Conservation (phyloP, 2,113 vertebrate genomes). For the Cyphomyrus discorhynchus region DNA sequence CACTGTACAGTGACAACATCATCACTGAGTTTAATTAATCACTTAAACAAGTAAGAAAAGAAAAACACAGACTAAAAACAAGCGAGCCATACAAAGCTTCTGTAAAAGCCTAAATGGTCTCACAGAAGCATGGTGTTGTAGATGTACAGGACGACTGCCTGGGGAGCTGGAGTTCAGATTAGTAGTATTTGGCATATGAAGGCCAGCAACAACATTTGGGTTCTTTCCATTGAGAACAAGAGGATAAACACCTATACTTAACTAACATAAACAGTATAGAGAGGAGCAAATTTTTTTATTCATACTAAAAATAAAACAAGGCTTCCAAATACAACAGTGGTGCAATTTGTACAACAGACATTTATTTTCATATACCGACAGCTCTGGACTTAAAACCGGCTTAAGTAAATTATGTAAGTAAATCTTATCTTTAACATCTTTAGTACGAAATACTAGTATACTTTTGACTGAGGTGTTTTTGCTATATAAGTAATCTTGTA, state of each 20-base stretch:
- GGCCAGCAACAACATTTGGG: constrained; percentile 25
- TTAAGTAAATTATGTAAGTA: neutral
- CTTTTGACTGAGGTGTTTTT: neutral
- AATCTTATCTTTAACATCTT: neutral
- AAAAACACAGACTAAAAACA: neutral
- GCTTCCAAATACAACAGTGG: neutral
- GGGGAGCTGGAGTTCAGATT: constrained; percentile 45
- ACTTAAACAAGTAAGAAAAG: neutral
- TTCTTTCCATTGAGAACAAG: constrained; percentile 29
- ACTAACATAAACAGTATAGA: constrained; percentile 19
- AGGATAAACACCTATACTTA: constrained; percentile 45
- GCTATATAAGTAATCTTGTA: neutral
- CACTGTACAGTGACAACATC: neutral
- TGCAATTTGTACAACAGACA: neutral
- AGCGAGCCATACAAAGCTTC: neutral
- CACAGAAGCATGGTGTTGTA: constrained; percentile 49
- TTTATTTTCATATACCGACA: neutral
- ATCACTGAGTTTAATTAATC: neutral
- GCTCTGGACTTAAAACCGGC: neutral
- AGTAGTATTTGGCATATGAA: constrained; percentile 17
- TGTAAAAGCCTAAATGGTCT: neutral
- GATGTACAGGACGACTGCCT: constrained; percentile 50
- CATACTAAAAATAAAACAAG: neutral
- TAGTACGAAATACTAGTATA: neutral
- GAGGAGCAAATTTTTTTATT: neutral